phyloP scores from a whole-genome alignment of 37 sponge, comb jelly and placozoan species.

The Hexactinellida sp. region DNA sequence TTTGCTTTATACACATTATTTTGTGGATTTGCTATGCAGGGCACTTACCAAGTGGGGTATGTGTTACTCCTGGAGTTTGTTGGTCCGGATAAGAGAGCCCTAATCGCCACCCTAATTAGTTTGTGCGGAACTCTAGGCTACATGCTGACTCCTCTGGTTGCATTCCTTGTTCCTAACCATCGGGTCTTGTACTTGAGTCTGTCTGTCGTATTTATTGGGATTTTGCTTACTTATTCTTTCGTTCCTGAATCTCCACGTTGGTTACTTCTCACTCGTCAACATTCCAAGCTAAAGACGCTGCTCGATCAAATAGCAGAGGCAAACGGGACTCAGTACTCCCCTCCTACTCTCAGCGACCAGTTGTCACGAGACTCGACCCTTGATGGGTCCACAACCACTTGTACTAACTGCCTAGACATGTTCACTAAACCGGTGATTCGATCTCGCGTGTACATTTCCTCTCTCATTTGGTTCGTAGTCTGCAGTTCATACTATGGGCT shows the following conservation, averaged over 20 bases:
- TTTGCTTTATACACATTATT: not conserved
- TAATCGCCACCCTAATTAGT: not conserved
- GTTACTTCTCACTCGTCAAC: not conserved
- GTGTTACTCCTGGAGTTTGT: not conserved
- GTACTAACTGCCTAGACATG: not conserved
- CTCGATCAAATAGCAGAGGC: not conserved
- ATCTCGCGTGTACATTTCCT: not conserved
- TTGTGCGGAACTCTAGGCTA: not conserved
- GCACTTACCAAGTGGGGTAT: not conserved
- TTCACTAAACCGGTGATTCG: not conserved
- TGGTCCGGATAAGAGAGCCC: not conserved
- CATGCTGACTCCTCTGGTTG: not conserved
- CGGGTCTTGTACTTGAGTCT: not conserved
- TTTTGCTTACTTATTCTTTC: not conserved
- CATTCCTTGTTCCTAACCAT: not conserved
- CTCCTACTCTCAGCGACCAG: not conserved
- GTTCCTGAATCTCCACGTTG: slow-evolving; percentile 9
- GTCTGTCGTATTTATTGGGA: not conserved
- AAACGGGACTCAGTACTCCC: not conserved
- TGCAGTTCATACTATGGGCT: slow-evolving; percentile 12
- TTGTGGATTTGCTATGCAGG: not conserved
- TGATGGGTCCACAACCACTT: not conserved
- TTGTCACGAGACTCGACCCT: not conserved
- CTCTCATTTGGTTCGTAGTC: not conserved
- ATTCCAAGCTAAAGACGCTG: not conserved